These are phyloP conservation scores for Hirtodrosophila alboralis DNA, from an alignment of 2,888 invertebrate genomes.

Conservation along the genomic window DNA sequence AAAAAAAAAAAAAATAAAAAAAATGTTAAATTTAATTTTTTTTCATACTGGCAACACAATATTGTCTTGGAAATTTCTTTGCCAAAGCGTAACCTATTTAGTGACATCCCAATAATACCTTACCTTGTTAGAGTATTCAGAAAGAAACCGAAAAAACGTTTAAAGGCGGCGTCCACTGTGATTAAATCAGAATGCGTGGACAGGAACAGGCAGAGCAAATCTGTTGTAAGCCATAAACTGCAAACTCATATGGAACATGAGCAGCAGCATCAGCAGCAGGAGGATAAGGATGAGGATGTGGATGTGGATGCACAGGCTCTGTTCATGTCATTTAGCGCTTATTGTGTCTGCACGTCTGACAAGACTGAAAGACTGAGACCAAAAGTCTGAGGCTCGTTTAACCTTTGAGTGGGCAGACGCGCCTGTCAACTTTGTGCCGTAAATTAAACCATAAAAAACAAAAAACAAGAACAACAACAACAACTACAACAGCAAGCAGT, in stretches of 20 bases:
- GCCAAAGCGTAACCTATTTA: too few species aligned
- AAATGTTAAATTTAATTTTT: too few species aligned
- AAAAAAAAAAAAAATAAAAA: too few species aligned
- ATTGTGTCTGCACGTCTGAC: constrained; percentile 74
- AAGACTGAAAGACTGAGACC: constrained; percentile 14
- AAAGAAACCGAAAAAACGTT: constrained; percentile 49
- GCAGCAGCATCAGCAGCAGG: constrained; percentile 24
- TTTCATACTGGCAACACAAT: too few species aligned
- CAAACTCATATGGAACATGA: constrained; percentile 71
- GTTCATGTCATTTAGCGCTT: constrained; percentile 73
- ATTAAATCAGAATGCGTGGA: constrained; percentile 73
- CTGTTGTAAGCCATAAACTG: constrained; percentile 71
- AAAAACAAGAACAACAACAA: constrained; percentile 6
- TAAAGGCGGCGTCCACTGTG: constrained; percentile 64
- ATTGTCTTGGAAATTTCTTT: too few species aligned
- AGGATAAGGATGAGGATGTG: constrained; percentile 12
- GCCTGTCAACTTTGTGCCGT: constrained; percentile 68
- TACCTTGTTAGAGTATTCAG: constrained; percentile 28
- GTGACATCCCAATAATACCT: constrained; percentile 2
- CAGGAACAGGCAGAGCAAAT: constrained; percentile 65
- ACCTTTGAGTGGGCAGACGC: constrained; percentile 69
- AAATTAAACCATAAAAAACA: constrained; percentile 74
- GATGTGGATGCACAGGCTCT: constrained; percentile 25
- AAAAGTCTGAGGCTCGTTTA: constrained; percentile 44
- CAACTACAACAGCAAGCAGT: constrained; percentile 1